Base-by-base conservation (phyloP, 2,888 invertebrate genomes). In the Strigamia crassipes region DNA sequence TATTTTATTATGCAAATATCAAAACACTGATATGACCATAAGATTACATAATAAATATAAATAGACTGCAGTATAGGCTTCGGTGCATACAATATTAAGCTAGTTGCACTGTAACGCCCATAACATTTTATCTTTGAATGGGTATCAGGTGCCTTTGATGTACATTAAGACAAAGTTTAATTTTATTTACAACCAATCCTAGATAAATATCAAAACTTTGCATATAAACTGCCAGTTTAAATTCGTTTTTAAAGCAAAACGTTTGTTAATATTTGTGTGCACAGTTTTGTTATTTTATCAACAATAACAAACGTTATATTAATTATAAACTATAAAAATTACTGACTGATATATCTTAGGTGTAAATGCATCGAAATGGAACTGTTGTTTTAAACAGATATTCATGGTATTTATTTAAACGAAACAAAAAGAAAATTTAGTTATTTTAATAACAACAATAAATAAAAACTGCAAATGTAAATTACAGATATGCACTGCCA, bases 11-110 rank as follows among this genome's bases (percentile, higher is more conserved):
- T 51, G 51, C 51, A 51, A 34, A 34, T 34, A 34, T 34, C 34
- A 34, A 51, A n/a, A n/a, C 15, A 51, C n/a, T n/a, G 18, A 51
- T 15, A 51, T 51, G 51, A 51, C 34, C 34, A 3, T 51, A 51
- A 51, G 8, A n/a, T 15, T 51, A n/a, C 18, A n/a, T n/a, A 51
- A 51, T 51, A 15, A 51, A 51, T 34, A 34, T 34, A 51, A 15
- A n/a, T 51, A 51, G 51, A 51, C n/a, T 51, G 51, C 51, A 51
- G 18, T 51, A 13, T 51, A 51, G 18, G 51, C 51, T 51, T 51
- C 51, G 51, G 51, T 51, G 51, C 51, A 51, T 51, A 51, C 51
- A 51, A 51, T 51, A 51, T 51, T 51, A n/a, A 51, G 51, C 51
- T 51, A 51, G 51, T 51, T 51, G 51, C 51, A 51, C 51, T 51